phyloP scores from a whole-genome alignment of 2,888 invertebrate genomes.

The Pomacea canaliculata region DNA sequence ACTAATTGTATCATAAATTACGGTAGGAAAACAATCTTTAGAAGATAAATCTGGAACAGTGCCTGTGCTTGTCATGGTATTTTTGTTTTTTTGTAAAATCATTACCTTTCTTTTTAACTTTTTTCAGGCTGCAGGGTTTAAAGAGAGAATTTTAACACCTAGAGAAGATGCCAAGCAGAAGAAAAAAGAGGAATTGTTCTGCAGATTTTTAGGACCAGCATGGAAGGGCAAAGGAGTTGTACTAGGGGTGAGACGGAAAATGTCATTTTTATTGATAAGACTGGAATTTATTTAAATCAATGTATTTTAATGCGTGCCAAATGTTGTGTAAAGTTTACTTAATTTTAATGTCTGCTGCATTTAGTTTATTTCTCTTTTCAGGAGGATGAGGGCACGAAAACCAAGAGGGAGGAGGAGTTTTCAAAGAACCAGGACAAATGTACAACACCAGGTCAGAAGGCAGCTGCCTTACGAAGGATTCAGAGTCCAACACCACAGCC shows the following conservation, averaged over 20 bases:
- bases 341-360: no score
- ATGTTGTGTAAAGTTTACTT: no score
- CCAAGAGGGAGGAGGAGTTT: background rate
- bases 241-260: slow-evolving; percentile 42
- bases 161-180: slow-evolving; percentile 46
- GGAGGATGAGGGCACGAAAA: slow-evolving; percentile 9
- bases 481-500: slow-evolving; percentile 27
- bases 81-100: no score
- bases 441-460: slow-evolving; percentile 11
- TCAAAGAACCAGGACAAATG: slow-evolving; percentile 15
- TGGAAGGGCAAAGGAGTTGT: slow-evolving; percentile 51
- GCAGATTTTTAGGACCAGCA: slow-evolving; percentile 45
- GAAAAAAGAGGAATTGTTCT: slow-evolving; percentile 48
- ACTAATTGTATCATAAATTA: no score
- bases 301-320: no score
- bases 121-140: slow-evolving; percentile 43
- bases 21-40: no score
- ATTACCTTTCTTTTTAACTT: no score
- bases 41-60: no score
- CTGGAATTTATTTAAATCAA: no score
- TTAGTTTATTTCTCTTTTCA: background rate
- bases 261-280: no score
- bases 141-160: slow-evolving; percentile 47
- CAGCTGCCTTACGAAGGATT: slow-evolving; percentile 25
- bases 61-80: no score